phyloP scores from a whole-genome alignment of 1,140 invertebrate genomes.

The fruit fly (Drosophila melanogaster) region Release_6_plus_ISO1_MT NC_004354.4:13537501-13538000 shows the following conservation, averaged over 20 bases:
- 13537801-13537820: neutral
- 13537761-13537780: constrained; percentile 27
- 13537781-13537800: neutral
- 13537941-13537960: constrained; percentile 42
- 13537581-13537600: constrained; percentile 17
- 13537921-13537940: constrained; percentile 63
- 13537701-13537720: constrained; percentile 38
- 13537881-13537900: neutral
- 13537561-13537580: constrained; percentile 43
- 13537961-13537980: constrained; percentile 48
- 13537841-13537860: neutral
- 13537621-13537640: constrained; percentile 45
- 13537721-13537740: constrained; percentile 26
- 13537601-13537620: constrained; percentile 27
- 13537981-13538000: constrained; percentile 44
- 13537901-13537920: constrained; percentile 20
- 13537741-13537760: constrained; percentile 5
- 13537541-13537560: constrained; percentile 26
- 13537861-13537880: neutral
- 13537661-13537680: neutral
- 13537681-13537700: neutral
- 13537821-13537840: neutral
- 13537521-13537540: constrained; percentile 1
- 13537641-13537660: constrained; percentile 22
- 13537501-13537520: neutral